Evolutionary conservation across 2,797 vertebrate species (phyloP), one percentile per base, ranked within the genome.

Genomic region (Gymnothorax javanicus): DNA sequence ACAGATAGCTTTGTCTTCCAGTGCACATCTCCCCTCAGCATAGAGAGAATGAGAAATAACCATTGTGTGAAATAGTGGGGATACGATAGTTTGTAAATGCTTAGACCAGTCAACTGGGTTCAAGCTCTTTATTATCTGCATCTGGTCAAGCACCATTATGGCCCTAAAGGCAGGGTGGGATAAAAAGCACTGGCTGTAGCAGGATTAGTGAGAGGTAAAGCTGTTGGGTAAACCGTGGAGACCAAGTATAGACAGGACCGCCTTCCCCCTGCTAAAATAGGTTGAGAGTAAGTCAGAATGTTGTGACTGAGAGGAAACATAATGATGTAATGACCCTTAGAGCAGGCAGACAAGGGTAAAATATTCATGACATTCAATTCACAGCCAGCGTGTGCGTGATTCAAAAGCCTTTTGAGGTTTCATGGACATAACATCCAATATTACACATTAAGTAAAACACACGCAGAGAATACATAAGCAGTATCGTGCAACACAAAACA

Each of bases 1-100:
- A 90, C 87, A 92, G 85, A 89, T 86, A 52, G 87, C 88, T 85
- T 87, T 87, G 85, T 77, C 15, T 85, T 67, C 86, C 89, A 82
- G 87, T 64, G 86, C 86, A 64, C 81, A 75, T 85, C 86, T 25
- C 6, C 85, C 84, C 33, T 62, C 85, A 64, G 27, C 62, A 82
- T 84, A 86, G 88, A 91, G 82, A 87, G 82, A 7, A 15, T 43
- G 71, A 75, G 71, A 75, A 13, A 17, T 9, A 79, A 67, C 7
- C 6, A 23, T 8, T 1, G 1, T 67, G 25, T 15, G 33, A 73
- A 33, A 73, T 27, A 2, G 4, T 2, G 13, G 71, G 25, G 5
- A 12, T 73, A 12, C 11, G 25, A 25, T 12, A 33, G 71, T 20
- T 79, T 79, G 75, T 33, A 79, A 79, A 79, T 52, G 43, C 23